phyloP scores from a whole-genome alignment of 2,797 vertebrate species.

The Anas bernieri region DNA sequence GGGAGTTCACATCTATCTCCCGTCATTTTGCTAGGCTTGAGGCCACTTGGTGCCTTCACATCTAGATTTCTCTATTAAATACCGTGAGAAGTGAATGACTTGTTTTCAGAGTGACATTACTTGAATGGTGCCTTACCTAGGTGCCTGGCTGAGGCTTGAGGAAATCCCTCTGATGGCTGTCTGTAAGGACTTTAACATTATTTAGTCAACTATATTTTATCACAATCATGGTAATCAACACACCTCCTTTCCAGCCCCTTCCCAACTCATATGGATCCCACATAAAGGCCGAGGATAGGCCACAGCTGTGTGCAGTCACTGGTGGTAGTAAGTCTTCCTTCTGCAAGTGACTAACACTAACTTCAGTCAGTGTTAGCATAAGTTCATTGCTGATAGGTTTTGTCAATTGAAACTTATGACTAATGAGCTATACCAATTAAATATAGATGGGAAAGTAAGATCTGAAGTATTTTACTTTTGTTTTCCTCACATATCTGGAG shows the following conservation, averaged over 20 bases:
- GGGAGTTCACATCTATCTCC: background rate
- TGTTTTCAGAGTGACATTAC: background rate
- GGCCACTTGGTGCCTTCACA: background rate
- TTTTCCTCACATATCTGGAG: background rate
- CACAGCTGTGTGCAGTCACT: background rate
- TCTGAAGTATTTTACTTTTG: background rate
- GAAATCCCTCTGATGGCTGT: background rate
- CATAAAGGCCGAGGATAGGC: background rate
- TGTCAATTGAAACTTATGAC: background rate
- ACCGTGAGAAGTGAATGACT: background rate
- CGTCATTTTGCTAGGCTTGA: background rate
- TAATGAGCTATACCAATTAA: background rate
- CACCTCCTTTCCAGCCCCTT: background rate
- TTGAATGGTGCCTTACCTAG: background rate
- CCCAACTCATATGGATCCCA: background rate
- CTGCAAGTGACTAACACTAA: background rate
- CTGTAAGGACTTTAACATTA: background rate
- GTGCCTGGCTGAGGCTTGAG: background rate
- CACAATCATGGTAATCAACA: accelerated
- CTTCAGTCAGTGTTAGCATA: background rate
- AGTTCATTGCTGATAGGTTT: background rate
- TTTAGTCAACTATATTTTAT: background rate
- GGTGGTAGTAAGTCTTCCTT: background rate
- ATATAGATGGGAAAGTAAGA: background rate
- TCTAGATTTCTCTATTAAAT: background rate